Base-by-base conservation (phyloP, 2,797 vertebrate species). In the Calcarius lapponicus region DNA sequence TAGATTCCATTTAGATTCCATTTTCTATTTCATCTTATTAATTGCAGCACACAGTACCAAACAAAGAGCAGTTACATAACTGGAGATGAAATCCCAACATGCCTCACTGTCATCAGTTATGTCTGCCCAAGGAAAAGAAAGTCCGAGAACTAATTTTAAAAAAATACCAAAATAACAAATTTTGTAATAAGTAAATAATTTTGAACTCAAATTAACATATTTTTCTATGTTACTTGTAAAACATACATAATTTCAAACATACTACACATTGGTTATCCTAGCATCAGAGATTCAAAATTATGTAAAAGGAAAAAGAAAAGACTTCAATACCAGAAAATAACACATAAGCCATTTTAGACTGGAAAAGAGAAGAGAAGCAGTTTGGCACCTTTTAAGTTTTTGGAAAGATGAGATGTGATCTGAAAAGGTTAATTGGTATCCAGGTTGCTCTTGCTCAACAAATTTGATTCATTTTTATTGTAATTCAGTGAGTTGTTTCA, bases 141-240 rank as follows among this genome's bases (percentile, higher is more conserved):
- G 9, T 20, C 15, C 0, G 7, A n/a, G 19, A 48, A 54, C 6
- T 9, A 88, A 40, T 48, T 54, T 1, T 25, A 32, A 64, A 42
- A 69, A 48, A 25, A 40, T 2, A 8, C 0, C 1, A 32, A 36
- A 58, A 58, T 0, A n/a, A 36, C 2, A 45, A 21, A 29, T 56
- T 74, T 51, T 82, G 1, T 47, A 36, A 28, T 32, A 66, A 34
- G 13, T 26, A 62, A 58, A 48, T 9, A 40, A 40, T 34, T 3
- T 26, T 79, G 9, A 94, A 67, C 10, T 80, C 6, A 61, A 75
- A 72, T 56, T 38, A 43, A 28, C 0, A 1, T 36, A 8, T 40
- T 86, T 75, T 29, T 64, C 11, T 70, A 21, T 58, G 34, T 16
- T 51, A 53, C 13, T 62, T 11, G 6, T 45, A 45, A 50, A 80